Base-by-base conservation (phyloP, 2,888 invertebrate genomes). In the Willowsia nigromaculata region DNA sequence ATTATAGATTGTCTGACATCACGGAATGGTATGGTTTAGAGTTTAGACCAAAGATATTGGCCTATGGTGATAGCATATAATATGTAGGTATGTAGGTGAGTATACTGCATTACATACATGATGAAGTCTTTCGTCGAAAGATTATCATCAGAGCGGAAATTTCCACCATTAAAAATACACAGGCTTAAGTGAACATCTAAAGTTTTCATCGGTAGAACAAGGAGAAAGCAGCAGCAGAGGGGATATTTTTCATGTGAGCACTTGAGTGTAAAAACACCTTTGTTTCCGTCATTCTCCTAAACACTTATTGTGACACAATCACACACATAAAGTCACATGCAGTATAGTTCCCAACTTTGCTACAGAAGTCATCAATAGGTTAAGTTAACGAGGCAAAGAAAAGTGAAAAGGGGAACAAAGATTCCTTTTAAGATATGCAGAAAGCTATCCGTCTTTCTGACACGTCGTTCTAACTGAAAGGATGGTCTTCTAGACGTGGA, bases 371-470 rank as follows among this genome's bases (percentile, higher is more conserved):
- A 65, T 65, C 65, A 37, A 65, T 65, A 65, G 65, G 65, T 37
- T 65, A 13, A 37, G 37, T 65, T 65, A 65, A 65, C 65, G 65
- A 65, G 33, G 65, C 65, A 33, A 33, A 30, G 13, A 2, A 30
- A 25, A 25, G 37, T 33, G 62, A 65, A 65, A 65, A 65, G 68
- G n/a, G 56, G 40, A 37, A 76, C 76, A 59, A 86, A 86, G 86
- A 86, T 86, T 86, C 53, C 86, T 80, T 86, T 86, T 68, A 78
- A 86, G 86, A 86, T 78, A 78, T 65, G 86, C 43, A 53, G 33
- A 22, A 25, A 59, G 33, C 62, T 80, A 80, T 80, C 27, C 76
- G 50, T 80, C 86, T 65, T 65, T 47, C 37, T 86, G 86, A 68
- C 86, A 86, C 85, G 33, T 80, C 59, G 5, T 59, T 81, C 43